A percentile compares a stretch with the other conserved stretches of the same genome.
phyloP scores from a whole-genome alignment of 2,113 vertebrate genomes.

The Rhinolophus ferrumequinum region DNA sequence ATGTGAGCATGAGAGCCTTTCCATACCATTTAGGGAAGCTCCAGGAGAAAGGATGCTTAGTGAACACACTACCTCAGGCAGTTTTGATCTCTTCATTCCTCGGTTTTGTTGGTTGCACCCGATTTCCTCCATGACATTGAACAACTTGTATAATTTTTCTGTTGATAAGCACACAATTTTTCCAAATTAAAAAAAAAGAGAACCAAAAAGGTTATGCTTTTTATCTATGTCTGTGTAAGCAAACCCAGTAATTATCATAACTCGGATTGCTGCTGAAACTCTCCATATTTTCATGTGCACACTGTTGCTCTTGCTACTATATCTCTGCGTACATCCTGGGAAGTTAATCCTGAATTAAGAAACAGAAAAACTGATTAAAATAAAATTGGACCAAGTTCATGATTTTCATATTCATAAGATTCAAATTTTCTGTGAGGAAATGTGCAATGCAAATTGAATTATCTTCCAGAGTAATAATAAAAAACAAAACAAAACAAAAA shows the following conservation, averaged over 20 bases:
- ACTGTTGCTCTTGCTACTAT: constrained; percentile 28
- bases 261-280: constrained; percentile 47
- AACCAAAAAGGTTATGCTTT: constrained; percentile 66
- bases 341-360: constrained; percentile 67
- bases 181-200: constrained; percentile 13
- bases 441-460: constrained; percentile 57
- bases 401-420: constrained; percentile 72
- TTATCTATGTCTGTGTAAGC: constrained; percentile 57
- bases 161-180: constrained; percentile 50
- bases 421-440: constrained; percentile 56
- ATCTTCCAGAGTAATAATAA: constrained; percentile 49
- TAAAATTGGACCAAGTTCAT: constrained; percentile 62
- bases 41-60: not conserved
- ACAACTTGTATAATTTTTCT: constrained; percentile 54
- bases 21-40: fast-evolving
- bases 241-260: constrained; percentile 65
- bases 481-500: not conserved
- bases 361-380: constrained; percentile 70
- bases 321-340: constrained; percentile 44
- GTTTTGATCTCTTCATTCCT: constrained; percentile 59
- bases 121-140: constrained; percentile 51
- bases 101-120: constrained; percentile 36
- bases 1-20: not conserved
- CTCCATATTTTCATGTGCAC: constrained; percentile 57
- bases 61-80: not conserved